Conservation (phyloP, 2,797 vertebrate genomes). For the Myiotriccus ornatus region DNA sequence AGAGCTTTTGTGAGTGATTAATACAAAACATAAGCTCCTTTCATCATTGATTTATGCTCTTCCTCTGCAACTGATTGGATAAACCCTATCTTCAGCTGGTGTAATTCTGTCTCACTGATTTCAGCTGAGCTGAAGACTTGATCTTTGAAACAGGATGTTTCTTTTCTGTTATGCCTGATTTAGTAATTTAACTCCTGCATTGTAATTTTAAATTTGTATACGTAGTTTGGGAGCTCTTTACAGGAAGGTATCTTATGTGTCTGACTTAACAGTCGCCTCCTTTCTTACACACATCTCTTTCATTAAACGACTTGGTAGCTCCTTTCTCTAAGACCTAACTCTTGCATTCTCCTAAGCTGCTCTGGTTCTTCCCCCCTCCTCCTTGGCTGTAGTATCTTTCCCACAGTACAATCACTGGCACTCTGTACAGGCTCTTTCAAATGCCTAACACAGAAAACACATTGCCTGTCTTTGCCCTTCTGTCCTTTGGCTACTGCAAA, state of each 20-base stretch:
- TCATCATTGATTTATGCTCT: neutral
- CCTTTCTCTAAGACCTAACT: neutral
- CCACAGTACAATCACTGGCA: neutral
- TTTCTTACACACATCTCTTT: neutral
- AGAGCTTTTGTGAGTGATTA: neutral
- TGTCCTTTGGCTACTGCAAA: constrained; percentile 8
- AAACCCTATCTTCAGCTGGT: neutral
- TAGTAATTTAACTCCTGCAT: neutral
- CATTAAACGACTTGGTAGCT: neutral
- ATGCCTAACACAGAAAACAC: neutral
- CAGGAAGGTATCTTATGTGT: neutral
- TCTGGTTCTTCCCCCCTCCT: neutral
- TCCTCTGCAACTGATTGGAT: neutral
- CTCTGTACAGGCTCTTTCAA: neutral
- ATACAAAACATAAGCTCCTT: neutral
- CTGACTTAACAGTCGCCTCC: neutral
- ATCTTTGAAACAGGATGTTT: neutral
- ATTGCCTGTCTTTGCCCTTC: neutral
- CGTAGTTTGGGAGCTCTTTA: neutral
- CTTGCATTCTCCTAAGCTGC: neutral
- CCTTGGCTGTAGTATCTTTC: neutral
- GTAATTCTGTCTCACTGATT: neutral
- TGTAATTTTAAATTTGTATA: neutral
- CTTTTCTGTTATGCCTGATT: neutral
- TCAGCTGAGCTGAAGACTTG: neutral